A percentile compares a stretch with the other conserved stretches of the same genome.
These are phyloP conservation scores for Nemotelus nigrinus DNA, from an alignment of 2,888 invertebrate species.

Conservation along the genomic window DNA sequence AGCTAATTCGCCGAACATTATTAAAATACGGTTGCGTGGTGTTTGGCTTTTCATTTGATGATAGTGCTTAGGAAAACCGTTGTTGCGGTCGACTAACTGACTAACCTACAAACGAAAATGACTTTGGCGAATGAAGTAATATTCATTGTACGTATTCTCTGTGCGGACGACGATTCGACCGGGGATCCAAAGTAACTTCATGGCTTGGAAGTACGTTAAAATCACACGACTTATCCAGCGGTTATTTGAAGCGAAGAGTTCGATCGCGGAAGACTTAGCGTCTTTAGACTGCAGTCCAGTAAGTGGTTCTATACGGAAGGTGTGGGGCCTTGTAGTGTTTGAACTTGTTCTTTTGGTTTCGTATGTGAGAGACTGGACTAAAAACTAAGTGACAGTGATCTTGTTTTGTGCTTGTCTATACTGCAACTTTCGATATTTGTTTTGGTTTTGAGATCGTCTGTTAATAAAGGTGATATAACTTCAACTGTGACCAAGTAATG, in stretches of 20 bases:
- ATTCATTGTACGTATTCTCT: constrained; percentile 5
- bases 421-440: too few relatives aligned
- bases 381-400: too few relatives aligned
- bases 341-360: too few relatives aligned
- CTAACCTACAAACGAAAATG: constrained; percentile 37
- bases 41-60: neutral
- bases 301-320: too few relatives aligned
- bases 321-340: too few relatives aligned
- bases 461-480: too few relatives aligned
- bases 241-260: neutral
- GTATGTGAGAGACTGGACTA: too few relatives aligned
- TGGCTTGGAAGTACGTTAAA: neutral
- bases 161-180: constrained; percentile 4
- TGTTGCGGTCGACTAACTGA: constrained; percentile 39
- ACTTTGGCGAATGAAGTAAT: constrained; percentile 28
- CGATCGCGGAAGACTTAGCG: constrained; percentile 21
- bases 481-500: too few relatives aligned
- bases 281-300: too few relatives aligned
- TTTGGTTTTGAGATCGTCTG: too few relatives aligned
- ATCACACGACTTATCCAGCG: neutral
- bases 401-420: too few relatives aligned
- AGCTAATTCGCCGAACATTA: neutral
- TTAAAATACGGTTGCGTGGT: neutral
- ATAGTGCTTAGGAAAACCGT: constrained; percentile 5
- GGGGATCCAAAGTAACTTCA: constrained; percentile 17